Evolutionary conservation across 2,888 invertebrate species (phyloP).

Genomic region (Agonopterix arenella): DNA sequence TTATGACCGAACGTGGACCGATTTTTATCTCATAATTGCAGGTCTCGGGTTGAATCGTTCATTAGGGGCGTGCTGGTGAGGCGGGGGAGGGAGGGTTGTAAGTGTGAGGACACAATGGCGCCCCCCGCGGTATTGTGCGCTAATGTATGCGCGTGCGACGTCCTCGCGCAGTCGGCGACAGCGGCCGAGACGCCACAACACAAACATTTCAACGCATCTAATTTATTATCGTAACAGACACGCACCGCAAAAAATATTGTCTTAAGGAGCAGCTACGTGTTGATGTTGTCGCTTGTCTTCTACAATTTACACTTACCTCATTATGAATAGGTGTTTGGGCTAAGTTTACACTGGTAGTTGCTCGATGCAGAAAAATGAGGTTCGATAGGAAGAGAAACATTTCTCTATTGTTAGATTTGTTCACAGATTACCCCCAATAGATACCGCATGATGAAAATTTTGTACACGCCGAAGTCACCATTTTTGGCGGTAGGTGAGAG

Average conservation of each 20-base stretch:
- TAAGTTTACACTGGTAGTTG: no score
- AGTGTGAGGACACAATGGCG: constrained; percentile 56
- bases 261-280: constrained; percentile 43
- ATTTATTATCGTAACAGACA: constrained; percentile 60
- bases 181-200: constrained; percentile 56
- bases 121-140: constrained; percentile 62
- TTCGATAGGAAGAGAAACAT: no score
- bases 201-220: constrained; percentile 74
- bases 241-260: constrained; percentile 59
- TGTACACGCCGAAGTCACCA: no score
- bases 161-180: constrained; percentile 43
- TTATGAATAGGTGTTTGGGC: no score
- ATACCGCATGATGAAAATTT: no score
- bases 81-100: constrained; percentile 24
- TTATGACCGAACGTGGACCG: constrained; percentile 38
- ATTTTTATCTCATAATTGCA: constrained; percentile 67
- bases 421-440: no score
- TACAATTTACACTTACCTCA: no score
- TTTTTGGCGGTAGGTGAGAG: no score
- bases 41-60: constrained; percentile 59
- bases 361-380: no score
- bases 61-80: constrained; percentile 44
- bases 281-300: constrained; percentile 2
- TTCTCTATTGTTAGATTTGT: no score
- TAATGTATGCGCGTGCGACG: constrained; percentile 59